Evolutionary conservation across 2,888 invertebrate species (phyloP).

Genomic region (Drosophila fulvimacula): DNA sequence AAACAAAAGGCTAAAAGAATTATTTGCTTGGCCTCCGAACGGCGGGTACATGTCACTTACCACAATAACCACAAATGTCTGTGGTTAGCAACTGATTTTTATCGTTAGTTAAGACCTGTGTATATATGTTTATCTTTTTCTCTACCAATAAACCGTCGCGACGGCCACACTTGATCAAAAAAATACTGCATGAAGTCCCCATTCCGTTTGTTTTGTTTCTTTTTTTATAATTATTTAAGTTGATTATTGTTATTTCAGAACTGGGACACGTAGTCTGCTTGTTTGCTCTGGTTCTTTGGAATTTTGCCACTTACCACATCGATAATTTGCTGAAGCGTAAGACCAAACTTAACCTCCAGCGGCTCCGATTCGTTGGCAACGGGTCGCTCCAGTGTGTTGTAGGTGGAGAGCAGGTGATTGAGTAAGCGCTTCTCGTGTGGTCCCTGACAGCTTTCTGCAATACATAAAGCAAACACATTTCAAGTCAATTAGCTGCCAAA

Average conservation of each 20-base stretch:
- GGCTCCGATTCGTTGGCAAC: conserved; percentile 96
- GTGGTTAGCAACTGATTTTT: conserved; percentile 97
- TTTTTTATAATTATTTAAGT: conserved; percentile 28
- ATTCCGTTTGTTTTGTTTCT: conserved; percentile 15
- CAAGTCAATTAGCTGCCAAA: conserved; percentile 39
- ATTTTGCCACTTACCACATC: conserved; percentile 93
- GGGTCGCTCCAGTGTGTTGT: conserved; percentile 95
- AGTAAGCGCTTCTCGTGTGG: conserved; percentile 95
- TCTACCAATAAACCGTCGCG: conserved; percentile 25
- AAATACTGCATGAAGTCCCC: conserved; percentile 8
- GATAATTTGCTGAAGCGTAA: conserved; percentile 96
- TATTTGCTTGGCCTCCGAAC: conserved; percentile 18
- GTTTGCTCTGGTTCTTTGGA: conserved; percentile 20
- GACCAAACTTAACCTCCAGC: conserved; percentile 94
- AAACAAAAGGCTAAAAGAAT: neutral
- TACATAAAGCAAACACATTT: conserved; percentile 16
- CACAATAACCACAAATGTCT: conserved; percentile 95
- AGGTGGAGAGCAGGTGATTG: conserved; percentile 91
- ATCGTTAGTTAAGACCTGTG: conserved; percentile 80
- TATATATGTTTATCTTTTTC: conserved; percentile 2
- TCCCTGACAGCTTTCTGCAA: conserved; percentile 94
- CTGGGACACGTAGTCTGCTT: conserved; percentile 15
- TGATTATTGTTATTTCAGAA: conserved; percentile 29
- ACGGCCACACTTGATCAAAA: conserved; percentile 10
- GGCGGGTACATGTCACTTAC: conserved; percentile 90